Evolutionary conservation across 2,797 vertebrate species (phyloP).

Genomic region (Gymnocypris eckloni): DNA sequence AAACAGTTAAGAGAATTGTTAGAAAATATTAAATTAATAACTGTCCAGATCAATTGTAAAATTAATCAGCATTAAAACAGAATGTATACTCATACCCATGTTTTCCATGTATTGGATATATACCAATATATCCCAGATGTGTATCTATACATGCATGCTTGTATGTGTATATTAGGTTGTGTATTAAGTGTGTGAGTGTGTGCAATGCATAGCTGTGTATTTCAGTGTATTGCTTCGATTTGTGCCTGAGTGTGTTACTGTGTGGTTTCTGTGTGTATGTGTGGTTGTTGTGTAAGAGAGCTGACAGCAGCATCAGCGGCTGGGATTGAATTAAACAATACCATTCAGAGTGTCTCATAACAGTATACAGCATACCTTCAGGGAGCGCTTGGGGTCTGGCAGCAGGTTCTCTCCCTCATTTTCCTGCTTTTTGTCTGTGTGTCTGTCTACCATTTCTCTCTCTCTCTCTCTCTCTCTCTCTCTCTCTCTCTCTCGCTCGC

Average conservation of each 20-base stretch:
- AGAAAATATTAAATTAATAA: neutral
- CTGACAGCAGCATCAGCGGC: slow-evolving; percentile 54
- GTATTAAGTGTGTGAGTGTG: neutral
- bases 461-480: slow-evolving; percentile 15
- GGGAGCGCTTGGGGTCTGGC: slow-evolving; percentile 60
- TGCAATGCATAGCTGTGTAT: neutral
- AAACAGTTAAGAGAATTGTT: neutral
- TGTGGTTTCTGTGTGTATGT: slow-evolving; percentile 10
- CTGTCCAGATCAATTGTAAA: neutral
- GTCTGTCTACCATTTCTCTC: slow-evolving; percentile 37
- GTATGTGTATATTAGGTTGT: neutral
- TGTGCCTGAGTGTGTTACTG: slow-evolving; percentile 8
- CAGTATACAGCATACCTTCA: slow-evolving; percentile 62
- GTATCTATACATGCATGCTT: neutral
- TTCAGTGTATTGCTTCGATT: slow-evolving; percentile 1
- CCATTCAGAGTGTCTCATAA: slow-evolving; percentile 70
- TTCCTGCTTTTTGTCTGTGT: slow-evolving; percentile 43
- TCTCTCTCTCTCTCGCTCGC: neutral
- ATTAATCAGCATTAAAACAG: neutral
- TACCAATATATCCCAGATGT: neutral
- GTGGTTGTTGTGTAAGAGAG: slow-evolving; percentile 38
- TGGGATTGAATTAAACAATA: slow-evolving; percentile 74
- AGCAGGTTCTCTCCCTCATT: slow-evolving; percentile 43
- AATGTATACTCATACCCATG: neutral
- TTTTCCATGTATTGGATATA: neutral